These are phyloP conservation scores for Ictalurus furcatus DNA, from an alignment of 2,113 vertebrate species.

Conservation along the genomic window DNA sequence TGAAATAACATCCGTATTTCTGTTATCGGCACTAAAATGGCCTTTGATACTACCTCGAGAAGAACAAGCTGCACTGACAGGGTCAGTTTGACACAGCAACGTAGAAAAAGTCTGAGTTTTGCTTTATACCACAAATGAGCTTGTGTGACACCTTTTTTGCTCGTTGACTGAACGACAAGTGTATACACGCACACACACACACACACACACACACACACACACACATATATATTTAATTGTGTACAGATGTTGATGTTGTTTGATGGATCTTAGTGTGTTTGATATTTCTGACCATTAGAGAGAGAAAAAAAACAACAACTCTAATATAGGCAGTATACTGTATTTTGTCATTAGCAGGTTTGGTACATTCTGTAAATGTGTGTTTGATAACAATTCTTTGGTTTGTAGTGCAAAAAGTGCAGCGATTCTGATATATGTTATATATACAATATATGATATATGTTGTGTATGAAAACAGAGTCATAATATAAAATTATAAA, in stretches of 20 bases:
- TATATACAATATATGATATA: background rate
- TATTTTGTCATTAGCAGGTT: too few species aligned
- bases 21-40: background rate
- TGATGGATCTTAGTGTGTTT: too few species aligned
- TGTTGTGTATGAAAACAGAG: background rate
- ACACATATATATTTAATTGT: too few species aligned
- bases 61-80: constrained; percentile 19
- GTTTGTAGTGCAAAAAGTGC: background rate
- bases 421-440: background rate
- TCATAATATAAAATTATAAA: background rate
- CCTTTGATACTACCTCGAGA: constrained; percentile 1
- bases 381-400: background rate
- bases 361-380: too few species aligned
- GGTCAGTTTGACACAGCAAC: constrained; percentile 46
- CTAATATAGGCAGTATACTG: too few species aligned
- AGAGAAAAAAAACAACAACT: too few species aligned
- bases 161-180: background rate
- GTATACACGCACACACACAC: too few species aligned
- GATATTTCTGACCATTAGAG: too few species aligned
- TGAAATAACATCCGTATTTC: constrained; percentile 17
- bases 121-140: constrained; percentile 26
- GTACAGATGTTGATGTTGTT: too few species aligned
- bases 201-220: too few species aligned
- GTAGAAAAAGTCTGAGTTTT: constrained; percentile 25
- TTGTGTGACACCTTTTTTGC: constrained; percentile 23